These are phyloP conservation scores for Sitophilus oryzae DNA, from an alignment of 1,140 invertebrate species.

Conservation along the genomic window DNA sequence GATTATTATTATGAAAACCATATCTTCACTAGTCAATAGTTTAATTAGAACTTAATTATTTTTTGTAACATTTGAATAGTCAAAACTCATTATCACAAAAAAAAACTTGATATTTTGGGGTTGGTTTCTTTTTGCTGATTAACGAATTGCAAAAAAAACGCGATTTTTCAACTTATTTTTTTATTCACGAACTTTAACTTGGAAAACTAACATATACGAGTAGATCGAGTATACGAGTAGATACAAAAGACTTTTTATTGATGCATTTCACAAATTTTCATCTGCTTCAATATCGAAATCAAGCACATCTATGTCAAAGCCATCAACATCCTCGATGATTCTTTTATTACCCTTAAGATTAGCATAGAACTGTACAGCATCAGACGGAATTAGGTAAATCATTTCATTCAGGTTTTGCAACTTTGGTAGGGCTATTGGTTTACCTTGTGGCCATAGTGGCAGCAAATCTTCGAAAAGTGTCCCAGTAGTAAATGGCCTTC, in stretches of 20 bases:
- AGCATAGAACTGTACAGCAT: slow-evolving; percentile 1
- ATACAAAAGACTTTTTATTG: too few species aligned
- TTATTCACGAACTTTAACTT: too few species aligned
- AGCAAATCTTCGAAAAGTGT: slow-evolving; percentile 8
- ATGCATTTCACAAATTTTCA: not conserved
- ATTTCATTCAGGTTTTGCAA: not conserved
- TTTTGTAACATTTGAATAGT: not conserved
- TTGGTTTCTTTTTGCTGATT: not conserved
- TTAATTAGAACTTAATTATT: not conserved
- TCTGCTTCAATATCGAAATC: slow-evolving; percentile 1
- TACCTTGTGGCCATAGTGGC: slow-evolving; percentile 3
- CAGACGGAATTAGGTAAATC: not conserved
- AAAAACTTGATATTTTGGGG: too few species aligned
- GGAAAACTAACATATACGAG: not conserved
- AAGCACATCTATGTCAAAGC: too few species aligned
- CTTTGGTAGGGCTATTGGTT: slow-evolving; percentile 4
- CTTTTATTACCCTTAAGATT: too few species aligned
- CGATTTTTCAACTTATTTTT: too few species aligned
- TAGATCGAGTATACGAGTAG: too few species aligned
- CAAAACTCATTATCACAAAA: too few species aligned
- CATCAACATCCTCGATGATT: too few species aligned
- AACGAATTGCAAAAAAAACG: not conserved
- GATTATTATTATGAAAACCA: too few species aligned
- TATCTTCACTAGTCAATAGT: too few species aligned
- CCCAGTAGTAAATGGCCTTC: too few species aligned